Conservation (phyloP, 2,888 invertebrate genomes). For the Strigamia maritima region DNA sequence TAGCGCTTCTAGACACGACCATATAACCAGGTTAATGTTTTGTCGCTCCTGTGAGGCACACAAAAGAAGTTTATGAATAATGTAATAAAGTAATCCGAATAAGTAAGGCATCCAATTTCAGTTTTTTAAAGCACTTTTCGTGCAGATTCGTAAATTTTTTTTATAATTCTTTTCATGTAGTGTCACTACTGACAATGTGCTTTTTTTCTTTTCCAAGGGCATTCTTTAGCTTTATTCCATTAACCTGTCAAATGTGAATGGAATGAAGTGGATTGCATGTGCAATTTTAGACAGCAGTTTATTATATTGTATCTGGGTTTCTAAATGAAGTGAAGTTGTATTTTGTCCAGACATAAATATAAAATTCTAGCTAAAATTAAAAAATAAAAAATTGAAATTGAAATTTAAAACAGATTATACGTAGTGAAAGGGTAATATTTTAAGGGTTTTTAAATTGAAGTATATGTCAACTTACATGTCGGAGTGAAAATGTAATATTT, state of each 20-base stretch:
- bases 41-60: not conserved
- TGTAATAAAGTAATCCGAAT: not conserved
- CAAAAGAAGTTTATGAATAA: not conserved
- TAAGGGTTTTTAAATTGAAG: too few relatives aligned
- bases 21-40: not conserved
- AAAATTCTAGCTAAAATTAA: too few relatives aligned
- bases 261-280: not conserved
- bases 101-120: not conserved
- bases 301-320: not conserved
- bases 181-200: not conserved
- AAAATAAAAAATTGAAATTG: too few relatives aligned
- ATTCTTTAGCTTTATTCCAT: not conserved
- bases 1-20: not conserved
- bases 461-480: too few relatives aligned
- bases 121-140: not conserved
- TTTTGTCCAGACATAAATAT: not conserved
- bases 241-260: not conserved
- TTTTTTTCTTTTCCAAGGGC: not conserved
- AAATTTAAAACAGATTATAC: too few relatives aligned
- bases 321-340: not conserved
- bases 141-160: not conserved
- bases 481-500: too few relatives aligned
- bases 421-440: too few relatives aligned
- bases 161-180: not conserved
- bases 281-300: not conserved